Percentiles rank a stretch among this genome's conserved stretches.
These are phyloP conservation scores for Beroe forskalii DNA, from an alignment of 37 sponge, comb jelly and placozoan species.

Conservation along the genomic window DNA sequence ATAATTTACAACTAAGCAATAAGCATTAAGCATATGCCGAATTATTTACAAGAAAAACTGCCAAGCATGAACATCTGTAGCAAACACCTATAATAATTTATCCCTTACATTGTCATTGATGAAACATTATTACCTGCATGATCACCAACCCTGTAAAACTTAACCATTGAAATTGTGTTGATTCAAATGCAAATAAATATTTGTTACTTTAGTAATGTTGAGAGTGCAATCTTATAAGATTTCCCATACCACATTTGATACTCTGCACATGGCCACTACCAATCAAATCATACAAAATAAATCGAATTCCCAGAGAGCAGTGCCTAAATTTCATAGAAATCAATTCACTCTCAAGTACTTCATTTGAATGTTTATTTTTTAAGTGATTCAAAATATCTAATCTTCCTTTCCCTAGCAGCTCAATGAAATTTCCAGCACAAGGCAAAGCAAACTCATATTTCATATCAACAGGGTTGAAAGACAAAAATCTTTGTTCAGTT, in stretches of 20 bases:
- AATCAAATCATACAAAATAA: constrained; percentile 5
- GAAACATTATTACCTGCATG: no score
- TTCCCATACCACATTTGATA: constrained; percentile 30
- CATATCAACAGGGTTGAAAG: not conserved
- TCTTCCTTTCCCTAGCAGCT: not conserved
- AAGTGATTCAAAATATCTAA: not conserved
- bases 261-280: not conserved
- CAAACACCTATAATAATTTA: no score
- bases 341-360: not conserved
- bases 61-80: no score
- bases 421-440: not conserved
- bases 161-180: no score
- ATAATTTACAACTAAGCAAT: no score
- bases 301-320: constrained; percentile 2
- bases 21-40: no score
- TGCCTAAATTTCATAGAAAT: not conserved
- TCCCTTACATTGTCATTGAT: no score
- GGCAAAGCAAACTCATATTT: not conserved
- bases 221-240: constrained; percentile 40
- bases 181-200: no score
- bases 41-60: no score
- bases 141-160: no score
- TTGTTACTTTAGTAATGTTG: no score
- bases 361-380: not conserved
- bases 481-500: not conserved